A percentile compares a stretch with the other conserved stretches of the same genome.
phyloP scores from a whole-genome alignment of 2,113 vertebrate species.

The Clinocottus analis region DNA sequence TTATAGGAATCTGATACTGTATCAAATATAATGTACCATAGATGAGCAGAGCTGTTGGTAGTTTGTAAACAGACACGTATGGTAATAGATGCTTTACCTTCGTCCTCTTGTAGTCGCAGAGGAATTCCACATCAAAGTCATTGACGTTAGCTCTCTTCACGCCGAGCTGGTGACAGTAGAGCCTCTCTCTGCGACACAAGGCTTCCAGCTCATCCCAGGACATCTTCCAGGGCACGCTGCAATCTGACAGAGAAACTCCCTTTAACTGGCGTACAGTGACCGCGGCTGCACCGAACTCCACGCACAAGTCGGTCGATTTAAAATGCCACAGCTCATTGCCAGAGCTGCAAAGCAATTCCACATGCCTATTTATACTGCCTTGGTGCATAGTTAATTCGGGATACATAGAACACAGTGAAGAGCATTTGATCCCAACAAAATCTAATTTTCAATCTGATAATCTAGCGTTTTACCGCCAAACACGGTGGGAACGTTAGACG shows the following conservation, averaged over 20 bases:
- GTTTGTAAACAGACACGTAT: not conserved
- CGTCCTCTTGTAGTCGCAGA: constrained; percentile 89
- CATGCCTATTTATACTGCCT: fast-evolving
- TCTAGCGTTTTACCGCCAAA: not conserved
- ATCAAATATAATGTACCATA: not conserved
- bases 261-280: not conserved
- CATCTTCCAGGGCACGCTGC: constrained; percentile 84
- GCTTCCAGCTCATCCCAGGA: constrained; percentile 84
- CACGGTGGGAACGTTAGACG: not conserved
- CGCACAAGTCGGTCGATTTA: not conserved
- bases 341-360: not conserved
- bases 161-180: constrained; percentile 82
- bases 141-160: constrained; percentile 85
- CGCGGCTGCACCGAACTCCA: not conserved
- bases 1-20: not conserved
- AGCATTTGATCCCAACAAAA: not conserved
- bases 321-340: not conserved
- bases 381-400: not conserved
- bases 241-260: constrained; percentile 68
- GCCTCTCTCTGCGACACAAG: constrained; percentile 81
- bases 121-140: constrained; percentile 90
- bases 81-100: constrained; percentile 58
- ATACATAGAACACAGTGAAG: too few relatives aligned
- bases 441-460: not conserved
- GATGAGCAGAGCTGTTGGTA: not conserved